These are phyloP conservation scores for Gisinianus flammeolus DNA, from an alignment of 2,888 invertebrate species.

Conservation along the genomic window DNA sequence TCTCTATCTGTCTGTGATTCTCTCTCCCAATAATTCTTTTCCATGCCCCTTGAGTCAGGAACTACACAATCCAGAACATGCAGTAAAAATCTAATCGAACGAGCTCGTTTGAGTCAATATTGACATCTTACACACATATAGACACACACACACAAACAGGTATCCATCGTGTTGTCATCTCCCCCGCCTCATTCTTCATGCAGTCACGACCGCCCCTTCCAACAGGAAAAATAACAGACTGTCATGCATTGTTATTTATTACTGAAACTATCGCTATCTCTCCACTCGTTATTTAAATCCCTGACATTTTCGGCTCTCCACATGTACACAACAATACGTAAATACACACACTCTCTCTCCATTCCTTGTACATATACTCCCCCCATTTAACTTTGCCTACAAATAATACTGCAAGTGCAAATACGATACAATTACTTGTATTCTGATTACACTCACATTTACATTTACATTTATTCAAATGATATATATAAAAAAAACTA, in stretches of 20 bases:
- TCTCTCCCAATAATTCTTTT: background rate
- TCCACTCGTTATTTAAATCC: slow-evolving; percentile 28
- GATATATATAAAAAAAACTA: too few species aligned
- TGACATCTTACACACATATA: slow-evolving; percentile 31
- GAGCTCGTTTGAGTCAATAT: slow-evolving; percentile 33
- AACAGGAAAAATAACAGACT: slow-evolving; percentile 32
- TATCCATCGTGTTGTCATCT: slow-evolving; percentile 38
- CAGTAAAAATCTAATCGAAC: slow-evolving; percentile 30
- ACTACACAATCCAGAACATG: background rate
- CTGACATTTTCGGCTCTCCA: background rate
- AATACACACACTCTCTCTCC: background rate
- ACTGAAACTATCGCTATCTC: slow-evolving; percentile 20
- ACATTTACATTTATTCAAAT: too few species aligned
- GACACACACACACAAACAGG: slow-evolving; percentile 1
- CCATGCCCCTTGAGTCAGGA: background rate
- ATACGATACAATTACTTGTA: background rate
- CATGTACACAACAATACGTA: too few species aligned
- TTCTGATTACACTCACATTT: too few species aligned
- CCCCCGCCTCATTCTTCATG: slow-evolving; percentile 37
- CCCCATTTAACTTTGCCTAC: background rate
- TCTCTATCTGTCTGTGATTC: background rate
- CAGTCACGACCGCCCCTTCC: slow-evolving; percentile 36
- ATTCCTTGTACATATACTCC: background rate
- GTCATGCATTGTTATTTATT: slow-evolving; percentile 37
- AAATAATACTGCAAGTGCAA: background rate